A percentile compares a stretch with the other conserved stretches of the same genome.
These are phyloP conservation scores for Conopomorpha cramerella DNA, from an alignment of 1,140 invertebrate genomes.

Conservation along the genomic window DNA sequence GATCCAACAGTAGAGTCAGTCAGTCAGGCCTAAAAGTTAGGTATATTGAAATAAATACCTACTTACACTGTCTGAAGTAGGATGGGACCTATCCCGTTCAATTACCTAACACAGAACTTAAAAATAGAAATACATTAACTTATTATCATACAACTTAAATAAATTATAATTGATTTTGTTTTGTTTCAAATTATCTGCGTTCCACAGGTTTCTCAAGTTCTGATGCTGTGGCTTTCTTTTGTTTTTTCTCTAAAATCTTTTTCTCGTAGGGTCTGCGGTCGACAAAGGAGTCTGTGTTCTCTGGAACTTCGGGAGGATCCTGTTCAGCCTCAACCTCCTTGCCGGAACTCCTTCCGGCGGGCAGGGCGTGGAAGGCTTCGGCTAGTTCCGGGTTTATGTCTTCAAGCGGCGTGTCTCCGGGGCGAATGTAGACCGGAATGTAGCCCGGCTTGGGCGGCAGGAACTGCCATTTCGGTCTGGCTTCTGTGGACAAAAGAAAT, in stretches of 20 bases:
- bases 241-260: conserved; percentile 27
- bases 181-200: conserved; percentile 25
- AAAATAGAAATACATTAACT: too few species aligned
- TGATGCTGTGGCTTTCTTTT: conserved; percentile 26
- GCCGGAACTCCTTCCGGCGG: conserved; percentile 42
- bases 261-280: conserved; percentile 30
- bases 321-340: conserved; percentile 29
- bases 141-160: too few species aligned
- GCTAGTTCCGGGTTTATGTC: conserved; percentile 73
- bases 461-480: conserved; percentile 61
- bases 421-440: conserved; percentile 77
- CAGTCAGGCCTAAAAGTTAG: too few species aligned
- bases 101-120: too few species aligned
- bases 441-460: conserved; percentile 71
- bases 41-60: too few species aligned
- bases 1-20: too few species aligned
- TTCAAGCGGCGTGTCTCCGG: conserved; percentile 73
- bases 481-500: conserved; percentile 33
- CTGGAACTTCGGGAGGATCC: conserved; percentile 7
- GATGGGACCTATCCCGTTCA: too few species aligned
- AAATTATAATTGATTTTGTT: too few species aligned
- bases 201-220: conserved; percentile 28
- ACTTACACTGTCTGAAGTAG: too few species aligned
- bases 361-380: conserved; percentile 68
- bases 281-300: conserved; percentile 11